Conservation (phyloP, 2,888 invertebrate genomes). For the Archips crataeganus region DNA sequence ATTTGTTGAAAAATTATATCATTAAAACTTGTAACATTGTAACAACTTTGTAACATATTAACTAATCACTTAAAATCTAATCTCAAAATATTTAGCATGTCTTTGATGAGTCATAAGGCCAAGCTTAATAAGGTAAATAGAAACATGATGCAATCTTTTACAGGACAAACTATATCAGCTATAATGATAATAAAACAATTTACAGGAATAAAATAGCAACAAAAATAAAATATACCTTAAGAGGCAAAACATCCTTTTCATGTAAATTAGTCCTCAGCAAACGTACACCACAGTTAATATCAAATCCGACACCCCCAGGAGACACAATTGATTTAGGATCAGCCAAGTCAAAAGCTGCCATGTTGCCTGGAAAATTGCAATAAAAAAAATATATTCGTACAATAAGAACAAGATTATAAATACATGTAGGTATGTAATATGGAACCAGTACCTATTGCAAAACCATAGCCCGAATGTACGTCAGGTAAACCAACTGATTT, state of each 20-base stretch:
- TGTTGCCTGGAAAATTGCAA: conserved; percentile 89
- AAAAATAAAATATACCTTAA: conserved; percentile 87
- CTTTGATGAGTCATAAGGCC: background rate
- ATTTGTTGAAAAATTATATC: background rate
- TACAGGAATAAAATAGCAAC: background rate
- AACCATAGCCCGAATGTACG: conserved; percentile 99
- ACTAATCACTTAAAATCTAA: background rate
- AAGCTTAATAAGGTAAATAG: background rate
- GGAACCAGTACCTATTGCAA: conserved; percentile 93
- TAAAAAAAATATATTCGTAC: background rate
- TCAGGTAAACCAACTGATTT: conserved; percentile 97
- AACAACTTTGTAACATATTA: background rate
- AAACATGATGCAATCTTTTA: background rate
- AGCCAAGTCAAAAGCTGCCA: conserved; percentile 99
- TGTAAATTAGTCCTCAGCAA: conserved; percentile 97
- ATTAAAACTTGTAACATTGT: background rate
- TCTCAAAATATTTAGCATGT: background rate
- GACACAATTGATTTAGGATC: conserved; percentile 97
- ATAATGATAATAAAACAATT: background rate
- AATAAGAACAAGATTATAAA: background rate
- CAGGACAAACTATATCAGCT: background rate
- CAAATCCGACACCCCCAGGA: conserved; percentile 99
- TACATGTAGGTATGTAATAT: background rate
- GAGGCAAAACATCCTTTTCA: conserved; percentile 96
- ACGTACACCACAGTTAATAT: conserved; percentile 99